Base-by-base conservation (phyloP, 2,113 vertebrate species). In the Corydoras sp. region DNA sequence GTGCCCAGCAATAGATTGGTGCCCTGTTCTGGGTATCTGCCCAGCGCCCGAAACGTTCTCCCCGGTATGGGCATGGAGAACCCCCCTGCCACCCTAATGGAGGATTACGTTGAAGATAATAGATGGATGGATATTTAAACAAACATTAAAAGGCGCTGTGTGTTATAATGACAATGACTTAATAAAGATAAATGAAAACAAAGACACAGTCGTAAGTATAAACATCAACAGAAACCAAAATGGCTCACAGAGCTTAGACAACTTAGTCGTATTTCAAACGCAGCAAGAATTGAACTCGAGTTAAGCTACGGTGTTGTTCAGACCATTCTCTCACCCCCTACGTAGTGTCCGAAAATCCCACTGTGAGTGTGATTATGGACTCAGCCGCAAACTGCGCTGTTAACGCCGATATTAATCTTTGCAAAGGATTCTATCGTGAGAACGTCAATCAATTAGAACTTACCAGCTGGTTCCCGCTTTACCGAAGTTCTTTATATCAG, bases 381-480 rank as follows among this genome's bases (percentile, higher is more conserved):
- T 4, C 9, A 15, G 13, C 3, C 15, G n/a, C 6, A 14, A 10
- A 13, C 32, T 43, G 54, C 53, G 51, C 13, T 30, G 32, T 15
- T 29, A 49, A 24, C 51, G n/a, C 54, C 13, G 6, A 14, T n/a
- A n/a, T 56, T 13, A 2, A 12, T 10, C 10, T 3, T 24, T 10
- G 13, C 51, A 12, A 10, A 10, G 51, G 51, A 2, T 56, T 56
- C 14, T 56, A n/a, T 14, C n/a, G 5, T 6, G 10, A 9, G n/a
- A 50, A 3, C 3, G 15, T 3, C 3, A 10, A 3, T 18, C 43
- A 30, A 54, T 65, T 10, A 10, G 18, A 59, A 85, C 87, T 79
- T 85, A 92, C 90, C 90, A 92, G 89, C 88, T 83, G 81, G 86
- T 88, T 87, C 87, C 86, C 81, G 86, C 86, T 88, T 89, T 90